phyloP scores from a whole-genome alignment of 2,113 vertebrate genomes.

The Okapia johnstoni region DNA sequence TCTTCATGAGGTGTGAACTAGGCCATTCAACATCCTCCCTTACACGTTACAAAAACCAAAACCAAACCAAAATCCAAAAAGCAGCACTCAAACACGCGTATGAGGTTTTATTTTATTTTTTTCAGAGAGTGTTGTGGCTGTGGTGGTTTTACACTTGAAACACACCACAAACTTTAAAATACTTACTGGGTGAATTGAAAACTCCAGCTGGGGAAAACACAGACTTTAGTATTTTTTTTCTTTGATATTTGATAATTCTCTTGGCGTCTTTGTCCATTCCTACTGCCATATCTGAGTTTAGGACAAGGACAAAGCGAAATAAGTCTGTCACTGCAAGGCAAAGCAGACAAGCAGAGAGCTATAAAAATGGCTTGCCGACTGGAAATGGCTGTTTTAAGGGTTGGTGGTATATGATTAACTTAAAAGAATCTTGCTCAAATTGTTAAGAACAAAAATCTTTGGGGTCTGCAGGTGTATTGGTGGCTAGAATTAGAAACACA shows the following conservation, averaged over 20 bases:
- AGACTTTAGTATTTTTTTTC: neutral
- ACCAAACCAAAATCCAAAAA: neutral
- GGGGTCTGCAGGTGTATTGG: neutral
- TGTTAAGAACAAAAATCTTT: neutral
- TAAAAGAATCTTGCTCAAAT: slow-evolving; percentile 25
- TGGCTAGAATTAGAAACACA: slow-evolving; percentile 22
- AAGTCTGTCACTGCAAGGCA: neutral
- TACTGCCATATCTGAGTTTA: slow-evolving; percentile 8
- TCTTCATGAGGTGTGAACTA: slow-evolving; percentile 12
- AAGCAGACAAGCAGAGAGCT: slow-evolving; percentile 9
- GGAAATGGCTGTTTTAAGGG: slow-evolving; percentile 25
- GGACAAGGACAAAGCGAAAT: neutral
- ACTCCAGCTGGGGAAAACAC: neutral
- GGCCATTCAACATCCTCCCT: neutral
- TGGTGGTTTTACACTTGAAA: slow-evolving; percentile 33
- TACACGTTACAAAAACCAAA: neutral
- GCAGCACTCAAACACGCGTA: neutral
- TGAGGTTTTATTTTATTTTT: neutral
- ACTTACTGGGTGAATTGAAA: neutral
- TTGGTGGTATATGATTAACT: slow-evolving; percentile 20
- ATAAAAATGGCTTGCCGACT: neutral
- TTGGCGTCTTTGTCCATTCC: slow-evolving; percentile 37
- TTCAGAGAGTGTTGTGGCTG: neutral
- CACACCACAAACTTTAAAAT: neutral
- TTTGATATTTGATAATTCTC: slow-evolving; percentile 42